A percentile compares a stretch with the other conserved stretches of the same genome.
Conservation (phyloP, 1,140 invertebrate species). For the Polypedilum vanderplanki region DNA sequence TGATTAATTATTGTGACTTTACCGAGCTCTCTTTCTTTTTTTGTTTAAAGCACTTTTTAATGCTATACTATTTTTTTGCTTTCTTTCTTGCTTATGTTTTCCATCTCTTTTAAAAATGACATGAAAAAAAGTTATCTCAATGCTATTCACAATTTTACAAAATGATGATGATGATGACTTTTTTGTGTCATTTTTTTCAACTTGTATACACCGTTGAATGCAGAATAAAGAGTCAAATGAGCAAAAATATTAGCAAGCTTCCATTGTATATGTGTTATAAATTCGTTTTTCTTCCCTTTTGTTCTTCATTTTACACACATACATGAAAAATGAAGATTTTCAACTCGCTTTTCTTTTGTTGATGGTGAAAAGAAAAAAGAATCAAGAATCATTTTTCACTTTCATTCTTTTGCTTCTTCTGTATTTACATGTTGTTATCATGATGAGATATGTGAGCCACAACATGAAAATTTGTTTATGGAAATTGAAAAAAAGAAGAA, state of each 20-base stretch:
- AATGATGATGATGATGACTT: constrained; percentile 13
- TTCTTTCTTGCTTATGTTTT: neutral
- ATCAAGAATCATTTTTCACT: constrained; percentile 14
- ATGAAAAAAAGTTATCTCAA: neutral
- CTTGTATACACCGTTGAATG: neutral
- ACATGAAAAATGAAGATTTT: constrained; percentile 14
- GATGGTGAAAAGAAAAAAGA: neutral
- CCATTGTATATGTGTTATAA: no score
- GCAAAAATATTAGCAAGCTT: neutral
- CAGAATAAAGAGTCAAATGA: constrained; percentile 8
- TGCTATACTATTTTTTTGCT: neutral
- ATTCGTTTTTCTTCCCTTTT: neutral
- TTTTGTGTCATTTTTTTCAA: neutral
- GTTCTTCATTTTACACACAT: neutral
- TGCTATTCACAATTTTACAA: neutral
- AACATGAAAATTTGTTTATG: no score
- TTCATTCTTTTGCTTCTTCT: neutral
- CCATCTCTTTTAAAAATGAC: neutral
- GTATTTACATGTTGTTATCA: neutral
- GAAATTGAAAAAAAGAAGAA: no score
- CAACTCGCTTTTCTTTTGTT: neutral
- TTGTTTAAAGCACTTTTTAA: constrained; percentile 13
- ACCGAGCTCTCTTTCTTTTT: neutral
- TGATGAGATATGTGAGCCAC: no score
- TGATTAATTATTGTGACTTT: constrained; percentile 28